Conservation (phyloP, 2,888 invertebrate species). For the Empis stercorea region DNA sequence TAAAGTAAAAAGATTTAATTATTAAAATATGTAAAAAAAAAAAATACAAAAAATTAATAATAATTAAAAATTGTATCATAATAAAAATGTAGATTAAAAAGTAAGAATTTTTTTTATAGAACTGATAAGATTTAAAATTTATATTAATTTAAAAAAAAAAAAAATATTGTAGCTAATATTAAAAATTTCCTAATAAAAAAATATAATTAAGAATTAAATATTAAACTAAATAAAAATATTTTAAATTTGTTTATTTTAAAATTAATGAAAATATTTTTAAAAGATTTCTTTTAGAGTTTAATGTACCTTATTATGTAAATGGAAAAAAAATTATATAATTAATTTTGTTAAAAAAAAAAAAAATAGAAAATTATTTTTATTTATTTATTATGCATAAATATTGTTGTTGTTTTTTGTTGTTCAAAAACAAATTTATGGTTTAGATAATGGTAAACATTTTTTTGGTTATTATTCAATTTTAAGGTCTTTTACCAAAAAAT, state of each 20-base stretch:
- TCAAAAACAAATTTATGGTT: no score
- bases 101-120: conserved; percentile 1
- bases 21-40: conserved; percentile 6
- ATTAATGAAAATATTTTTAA: no score
- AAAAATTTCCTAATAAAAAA: conserved; percentile 7
- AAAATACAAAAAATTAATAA: conserved; percentile 32
- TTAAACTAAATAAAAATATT: neutral
- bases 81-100: conserved; percentile 2
- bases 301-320: no score
- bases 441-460: no score
- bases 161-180: conserved; percentile 6
- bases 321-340: no score
- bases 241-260: no score
- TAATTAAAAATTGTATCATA: conserved; percentile 12
- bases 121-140: conserved; percentile 5
- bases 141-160: conserved; percentile 7
- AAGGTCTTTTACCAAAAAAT: no score
- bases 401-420: conserved; percentile 15
- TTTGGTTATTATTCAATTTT: no score
- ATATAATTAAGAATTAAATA: neutral
- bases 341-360: no score
- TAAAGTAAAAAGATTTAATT: no score
- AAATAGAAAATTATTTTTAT: neutral
- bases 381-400: conserved; percentile 1
- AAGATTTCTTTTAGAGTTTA: no score